phyloP scores from a whole-genome alignment of 2,113 vertebrate species.

The Trematocara stigmaticum region DNA sequence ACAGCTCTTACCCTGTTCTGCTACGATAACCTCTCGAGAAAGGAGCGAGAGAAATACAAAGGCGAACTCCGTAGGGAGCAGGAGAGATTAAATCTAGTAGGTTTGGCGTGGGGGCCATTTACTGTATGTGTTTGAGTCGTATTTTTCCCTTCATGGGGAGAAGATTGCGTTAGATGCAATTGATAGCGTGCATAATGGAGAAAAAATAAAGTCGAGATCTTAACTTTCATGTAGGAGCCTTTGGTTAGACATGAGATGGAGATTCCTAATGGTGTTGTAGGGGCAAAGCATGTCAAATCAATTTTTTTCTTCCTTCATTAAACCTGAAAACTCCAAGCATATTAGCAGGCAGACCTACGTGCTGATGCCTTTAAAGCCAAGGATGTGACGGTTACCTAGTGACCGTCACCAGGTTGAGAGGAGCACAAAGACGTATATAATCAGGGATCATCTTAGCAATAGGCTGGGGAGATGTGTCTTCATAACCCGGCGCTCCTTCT shows the following conservation, averaged over 20 bases:
- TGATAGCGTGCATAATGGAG: slow-evolving; percentile 20
- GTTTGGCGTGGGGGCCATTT: slow-evolving; percentile 10
- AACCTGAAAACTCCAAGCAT: neutral
- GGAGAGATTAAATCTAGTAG: slow-evolving; percentile 44
- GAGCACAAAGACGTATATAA: neutral
- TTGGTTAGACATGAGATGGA: neutral
- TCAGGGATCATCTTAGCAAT: neutral
- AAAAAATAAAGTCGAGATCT: neutral
- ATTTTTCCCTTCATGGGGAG: neutral
- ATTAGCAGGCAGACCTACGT: neutral
- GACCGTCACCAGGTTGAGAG: neutral
- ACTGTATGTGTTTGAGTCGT: slow-evolving; percentile 17
- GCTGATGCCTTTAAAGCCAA: slow-evolving; percentile 12
- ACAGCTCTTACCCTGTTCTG: neutral
- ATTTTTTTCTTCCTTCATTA: slow-evolving; percentile 20
- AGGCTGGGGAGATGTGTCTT: neutral
- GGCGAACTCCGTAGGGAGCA: neutral
- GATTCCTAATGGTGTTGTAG: slow-evolving; percentile 16
- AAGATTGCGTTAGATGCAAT: slow-evolving; percentile 1
- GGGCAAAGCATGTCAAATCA: slow-evolving; percentile 30
- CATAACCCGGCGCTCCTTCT: neutral
- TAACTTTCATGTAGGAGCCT: neutral
- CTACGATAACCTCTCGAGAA: slow-evolving; percentile 33
- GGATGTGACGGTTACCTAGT: slow-evolving; percentile 22
- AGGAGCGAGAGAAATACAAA: neutral